Percentiles rank a stretch among this genome's conserved stretches.
phyloP scores from a whole-genome alignment of 1,140 invertebrate genomes.

The Helicoverpa armigera region DNA sequence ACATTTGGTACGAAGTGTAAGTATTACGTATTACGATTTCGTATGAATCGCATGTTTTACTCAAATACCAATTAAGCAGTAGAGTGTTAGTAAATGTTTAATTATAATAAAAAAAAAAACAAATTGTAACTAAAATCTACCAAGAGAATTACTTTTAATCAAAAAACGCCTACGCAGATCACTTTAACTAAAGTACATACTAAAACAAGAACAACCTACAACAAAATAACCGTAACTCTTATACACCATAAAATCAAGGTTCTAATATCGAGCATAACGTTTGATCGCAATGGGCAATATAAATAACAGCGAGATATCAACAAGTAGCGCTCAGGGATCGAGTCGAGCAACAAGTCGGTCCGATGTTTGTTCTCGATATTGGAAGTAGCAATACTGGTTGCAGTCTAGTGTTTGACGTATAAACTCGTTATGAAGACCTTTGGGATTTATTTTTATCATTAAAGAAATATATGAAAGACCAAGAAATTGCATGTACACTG shows the following conservation, averaged over 20 bases:
- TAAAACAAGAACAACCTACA: too few relatives aligned
- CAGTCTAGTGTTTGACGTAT: not conserved
- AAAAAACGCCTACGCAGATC: too few relatives aligned
- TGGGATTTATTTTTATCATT: not conserved
- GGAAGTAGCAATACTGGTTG: constrained; percentile 16
- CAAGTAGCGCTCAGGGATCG: constrained; percentile 35
- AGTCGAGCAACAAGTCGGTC: constrained; percentile 30
- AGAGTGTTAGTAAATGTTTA: not conserved
- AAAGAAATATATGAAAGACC: not conserved
- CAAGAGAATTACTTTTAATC: too few relatives aligned
- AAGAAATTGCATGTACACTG: not conserved
- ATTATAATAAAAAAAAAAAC: not conserved
- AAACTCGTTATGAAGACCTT: not conserved
- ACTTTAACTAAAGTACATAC: too few relatives aligned
- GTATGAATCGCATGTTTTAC: too few relatives aligned
- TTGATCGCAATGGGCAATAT: constrained; percentile 22
- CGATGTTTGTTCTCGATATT: constrained; percentile 24
- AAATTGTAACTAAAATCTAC: too few relatives aligned
- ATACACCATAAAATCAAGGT: constrained; percentile 14
- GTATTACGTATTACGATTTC: too few relatives aligned
- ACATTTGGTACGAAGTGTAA: too few relatives aligned
- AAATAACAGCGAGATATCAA: constrained; percentile 27
- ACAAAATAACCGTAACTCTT: constrained; percentile 9
- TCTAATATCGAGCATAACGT: constrained; percentile 8
- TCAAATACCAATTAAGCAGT: too few relatives aligned